Evolutionary conservation across 2,797 vertebrate species (phyloP).

Genomic region (Selene dorsalis): DNA sequence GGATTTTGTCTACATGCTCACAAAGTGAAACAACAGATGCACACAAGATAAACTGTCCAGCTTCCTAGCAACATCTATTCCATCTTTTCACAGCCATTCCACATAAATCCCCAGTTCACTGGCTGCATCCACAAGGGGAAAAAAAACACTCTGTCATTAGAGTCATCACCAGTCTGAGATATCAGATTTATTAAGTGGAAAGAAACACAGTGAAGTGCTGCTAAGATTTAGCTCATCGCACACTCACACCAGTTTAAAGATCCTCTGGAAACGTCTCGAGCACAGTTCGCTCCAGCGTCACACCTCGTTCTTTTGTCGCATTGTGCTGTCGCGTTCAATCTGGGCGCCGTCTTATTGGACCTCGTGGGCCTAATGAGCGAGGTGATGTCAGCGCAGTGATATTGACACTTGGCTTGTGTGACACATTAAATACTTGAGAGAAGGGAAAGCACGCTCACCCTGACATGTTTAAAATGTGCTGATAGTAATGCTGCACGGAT

Average conservation of each 20-base stretch:
- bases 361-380: constrained; percentile 57
- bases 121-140: constrained; percentile 48
- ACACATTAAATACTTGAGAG: constrained; percentile 40
- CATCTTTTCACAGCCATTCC: constrained; percentile 56
- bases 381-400: constrained; percentile 66
- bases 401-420: constrained; percentile 46
- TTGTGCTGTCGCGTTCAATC: constrained; percentile 44
- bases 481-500: constrained; percentile 17
- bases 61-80: constrained; percentile 35
- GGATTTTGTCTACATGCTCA: constrained; percentile 21
- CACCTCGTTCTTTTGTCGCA: constrained; percentile 74
- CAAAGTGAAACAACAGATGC: constrained; percentile 39
- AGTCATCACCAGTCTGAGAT: constrained; percentile 64
- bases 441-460: constrained; percentile 17
- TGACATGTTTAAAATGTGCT: neutral
- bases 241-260: constrained; percentile 58
- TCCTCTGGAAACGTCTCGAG: constrained; percentile 59
- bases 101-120: constrained; percentile 68
- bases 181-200: constrained; percentile 78
- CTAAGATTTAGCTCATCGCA: constrained; percentile 60
- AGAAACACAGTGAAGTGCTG: constrained; percentile 67
- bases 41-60: constrained; percentile 7
- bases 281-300: constrained; percentile 52
- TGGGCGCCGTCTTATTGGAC: constrained; percentile 48
- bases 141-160: constrained; percentile 55